phyloP scores from a whole-genome alignment of 2,888 invertebrate species.

The Cephus pulcher region DNA sequence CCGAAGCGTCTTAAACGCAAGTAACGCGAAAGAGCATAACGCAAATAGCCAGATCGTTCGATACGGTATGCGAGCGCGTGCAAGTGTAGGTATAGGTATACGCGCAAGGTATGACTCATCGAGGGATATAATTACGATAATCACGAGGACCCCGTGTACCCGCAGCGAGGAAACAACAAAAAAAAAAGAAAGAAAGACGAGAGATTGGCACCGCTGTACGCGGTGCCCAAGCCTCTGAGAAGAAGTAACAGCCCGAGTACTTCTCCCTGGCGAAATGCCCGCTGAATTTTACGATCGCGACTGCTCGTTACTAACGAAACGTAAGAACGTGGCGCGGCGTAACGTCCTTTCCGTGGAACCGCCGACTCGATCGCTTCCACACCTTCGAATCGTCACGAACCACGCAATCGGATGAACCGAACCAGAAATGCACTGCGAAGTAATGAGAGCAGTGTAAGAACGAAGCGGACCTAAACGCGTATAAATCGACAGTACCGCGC shows the following conservation, averaged over 20 bases:
- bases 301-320: background rate
- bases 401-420: background rate
- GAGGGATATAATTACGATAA: slow-evolving; percentile 17
- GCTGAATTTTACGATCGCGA: background rate
- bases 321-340: background rate
- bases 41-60: background rate
- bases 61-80: background rate
- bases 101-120: slow-evolving; percentile 20
- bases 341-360: background rate
- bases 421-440: background rate
- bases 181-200: background rate
- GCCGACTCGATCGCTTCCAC: background rate
- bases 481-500: background rate
- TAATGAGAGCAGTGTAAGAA: background rate
- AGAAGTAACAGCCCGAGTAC: background rate
- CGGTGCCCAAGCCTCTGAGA: background rate
- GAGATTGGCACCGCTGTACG: background rate
- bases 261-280: background rate
- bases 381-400: background rate
- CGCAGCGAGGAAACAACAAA: background rate
- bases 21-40: background rate
- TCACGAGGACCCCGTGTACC: background rate
- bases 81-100: background rate
- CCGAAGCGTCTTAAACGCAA: background rate
- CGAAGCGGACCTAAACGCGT: background rate